Evolutionary conservation across 2,888 invertebrate species (phyloP).

Genomic region (Himalopsyche tibetana): DNA sequence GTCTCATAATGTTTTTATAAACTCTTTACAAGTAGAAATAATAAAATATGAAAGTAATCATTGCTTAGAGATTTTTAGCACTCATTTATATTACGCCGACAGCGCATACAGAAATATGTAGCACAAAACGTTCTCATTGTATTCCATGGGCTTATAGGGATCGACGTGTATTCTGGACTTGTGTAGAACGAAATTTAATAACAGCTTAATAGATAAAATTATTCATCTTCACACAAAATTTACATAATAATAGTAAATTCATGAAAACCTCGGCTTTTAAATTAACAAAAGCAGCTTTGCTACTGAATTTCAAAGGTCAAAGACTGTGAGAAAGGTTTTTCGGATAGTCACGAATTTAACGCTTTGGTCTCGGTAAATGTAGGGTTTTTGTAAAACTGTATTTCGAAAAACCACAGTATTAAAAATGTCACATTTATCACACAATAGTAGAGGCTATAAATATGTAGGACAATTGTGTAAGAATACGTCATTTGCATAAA

Average conservation of each 20-base stretch:
- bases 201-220: conserved; percentile 8
- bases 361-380: too few species aligned
- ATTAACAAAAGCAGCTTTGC: conserved; percentile 8
- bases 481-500: too few species aligned
- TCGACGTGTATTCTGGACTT: background rate
- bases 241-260: background rate
- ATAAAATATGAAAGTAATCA: too few species aligned
- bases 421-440: too few species aligned
- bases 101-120: background rate
- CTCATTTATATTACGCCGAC: background rate
- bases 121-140: background rate
- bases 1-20: too few species aligned
- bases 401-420: too few species aligned
- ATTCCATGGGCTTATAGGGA: background rate
- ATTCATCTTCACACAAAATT: background rate
- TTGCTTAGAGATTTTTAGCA: background rate
- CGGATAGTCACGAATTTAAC: too few species aligned
- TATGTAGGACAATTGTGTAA: too few species aligned
- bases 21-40: too few species aligned
- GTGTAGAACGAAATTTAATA: background rate
- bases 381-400: too few species aligned
- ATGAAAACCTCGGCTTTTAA: conserved; percentile 26
- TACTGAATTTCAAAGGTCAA: background rate
- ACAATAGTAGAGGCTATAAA: too few species aligned
- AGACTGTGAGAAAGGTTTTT: background rate